Conservation (phyloP, 2,797 vertebrate genomes). For the Sarcophilus harrisii region DNA sequence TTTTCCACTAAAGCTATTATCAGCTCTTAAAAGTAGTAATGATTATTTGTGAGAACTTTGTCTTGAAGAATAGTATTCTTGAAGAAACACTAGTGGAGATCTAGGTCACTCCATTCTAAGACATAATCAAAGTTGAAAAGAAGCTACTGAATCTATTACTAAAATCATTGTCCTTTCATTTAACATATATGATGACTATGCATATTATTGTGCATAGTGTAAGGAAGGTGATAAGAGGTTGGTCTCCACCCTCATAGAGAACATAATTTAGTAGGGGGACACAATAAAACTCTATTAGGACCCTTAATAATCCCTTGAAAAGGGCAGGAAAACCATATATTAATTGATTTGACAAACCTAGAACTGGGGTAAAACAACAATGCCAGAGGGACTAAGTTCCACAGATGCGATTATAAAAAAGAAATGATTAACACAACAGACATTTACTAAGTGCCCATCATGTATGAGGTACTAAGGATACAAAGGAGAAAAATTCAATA, state of each 20-base stretch:
- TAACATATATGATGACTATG: conserved; percentile 19
- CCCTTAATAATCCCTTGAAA: not conserved
- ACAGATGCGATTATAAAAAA: not conserved
- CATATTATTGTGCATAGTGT: not conserved
- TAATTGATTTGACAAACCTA: not conserved
- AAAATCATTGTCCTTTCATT: conserved; percentile 32
- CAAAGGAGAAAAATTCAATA: not conserved
- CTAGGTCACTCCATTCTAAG: conserved; percentile 33
- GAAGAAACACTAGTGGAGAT: conserved; percentile 33
- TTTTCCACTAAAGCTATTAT: conserved; percentile 12
- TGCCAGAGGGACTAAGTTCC: not conserved
- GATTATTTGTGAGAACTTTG: not conserved
- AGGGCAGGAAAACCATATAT: not conserved
- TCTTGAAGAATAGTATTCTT: not conserved
- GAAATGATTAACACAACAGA: not conserved
- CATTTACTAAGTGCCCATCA: not conserved
- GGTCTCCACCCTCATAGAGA: not conserved
- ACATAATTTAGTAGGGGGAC: not conserved
- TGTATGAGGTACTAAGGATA: not conserved
- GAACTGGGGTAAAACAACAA: not conserved
- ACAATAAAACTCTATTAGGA: not conserved
- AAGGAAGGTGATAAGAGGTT: not conserved
- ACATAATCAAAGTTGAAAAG: not conserved
- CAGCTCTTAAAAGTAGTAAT: not conserved
- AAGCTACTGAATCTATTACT: not conserved